A percentile compares a stretch with the other conserved stretches of the same genome.
These are phyloP conservation scores for Elymnias hypermnestra DNA, from an alignment of 1,140 invertebrate genomes.

Conservation along the genomic window DNA sequence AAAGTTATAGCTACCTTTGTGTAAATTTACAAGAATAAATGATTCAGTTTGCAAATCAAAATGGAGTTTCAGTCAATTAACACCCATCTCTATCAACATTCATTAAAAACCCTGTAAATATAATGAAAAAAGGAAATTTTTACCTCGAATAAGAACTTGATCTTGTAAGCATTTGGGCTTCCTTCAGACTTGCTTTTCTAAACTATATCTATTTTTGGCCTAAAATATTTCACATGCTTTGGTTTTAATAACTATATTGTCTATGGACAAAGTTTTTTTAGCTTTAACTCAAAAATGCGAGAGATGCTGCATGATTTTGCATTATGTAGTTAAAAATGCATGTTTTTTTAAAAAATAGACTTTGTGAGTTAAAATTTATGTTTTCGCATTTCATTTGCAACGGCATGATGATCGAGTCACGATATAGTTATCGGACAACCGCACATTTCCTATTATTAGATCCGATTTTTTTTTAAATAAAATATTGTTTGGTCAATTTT, in stretches of 20 bases:
- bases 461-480: too few species aligned
- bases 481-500: too few species aligned
- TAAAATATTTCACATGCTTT: conserved; percentile 22
- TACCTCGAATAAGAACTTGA: conserved; percentile 13
- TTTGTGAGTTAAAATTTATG: conserved; percentile 4
- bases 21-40: conserved; percentile 72
- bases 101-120: conserved; percentile 1
- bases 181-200: conserved; percentile 44
- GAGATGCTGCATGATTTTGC: conserved; percentile 11
- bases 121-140: too few species aligned
- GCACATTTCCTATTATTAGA: too few species aligned
- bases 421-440: too few species aligned
- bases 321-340: conserved; percentile 8
- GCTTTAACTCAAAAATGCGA: not conserved
- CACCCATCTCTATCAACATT: conserved; percentile 69
- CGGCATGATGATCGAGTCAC: too few species aligned
- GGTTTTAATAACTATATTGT: conserved; percentile 7
- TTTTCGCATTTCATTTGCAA: too few species aligned
- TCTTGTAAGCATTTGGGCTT: conserved; percentile 30
- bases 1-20: conserved; percentile 62
- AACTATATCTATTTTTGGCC: conserved; percentile 38
- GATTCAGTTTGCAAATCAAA: conserved; percentile 61
- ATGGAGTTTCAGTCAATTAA: conserved; percentile 76
- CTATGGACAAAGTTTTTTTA: conserved; percentile 7
- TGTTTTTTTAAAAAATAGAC: conserved; percentile 1